Base-by-base conservation (phyloP, 2,113 vertebrate genomes). In the Indicator maculatus region DNA sequence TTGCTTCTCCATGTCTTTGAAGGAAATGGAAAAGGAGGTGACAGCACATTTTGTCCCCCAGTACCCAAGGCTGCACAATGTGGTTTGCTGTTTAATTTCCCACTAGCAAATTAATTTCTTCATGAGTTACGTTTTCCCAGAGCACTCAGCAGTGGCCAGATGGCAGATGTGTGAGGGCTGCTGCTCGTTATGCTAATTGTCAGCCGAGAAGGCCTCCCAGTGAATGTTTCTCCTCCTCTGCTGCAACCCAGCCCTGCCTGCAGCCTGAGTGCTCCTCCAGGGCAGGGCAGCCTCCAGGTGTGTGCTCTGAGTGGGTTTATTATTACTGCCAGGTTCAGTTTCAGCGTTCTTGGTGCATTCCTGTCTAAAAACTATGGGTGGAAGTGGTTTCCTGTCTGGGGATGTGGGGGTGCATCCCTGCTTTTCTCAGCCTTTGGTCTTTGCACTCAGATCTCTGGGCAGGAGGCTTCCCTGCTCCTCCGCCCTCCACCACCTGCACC, bases 141-240 rank as follows among this genome's bases (percentile, higher is more conserved):
- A 59, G 8, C 28, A 12, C n/a, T 80, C 88, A 33, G 38, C 45
- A 17, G 89, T 41, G 60, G 71, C 81, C 94, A 89, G 89, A 83
- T 94, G 91, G 87, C 87, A 67, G 78, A 79, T 95, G 82, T 85
- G 86, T 65, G 50, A 30, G 64, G 60, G 56, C 78, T 64, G 87
- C 87, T 89, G 89, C 60, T 94, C 16, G 31, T 76, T 74, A 74
- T 23, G 71, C 78, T 93, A 47, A 93, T 86, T 78, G 60, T 21
- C 72, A 80, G 56, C 86, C 20, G 0, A 31, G 27, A 60, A 56
- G 67, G 59, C 73, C 67, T 78, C 60, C 59, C 11, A 0, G 65
- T 74, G 77, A 58, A 26, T 6, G 2, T 12, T 69, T n/a, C 66
- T 73, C 19, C 56, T 83, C 7, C n/a, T 27, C 41, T 56, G 31